Conservation (phyloP, 30 jellyfish, hydroid and myxozoan genomes). For the Chironex yamaguchii region DNA sequence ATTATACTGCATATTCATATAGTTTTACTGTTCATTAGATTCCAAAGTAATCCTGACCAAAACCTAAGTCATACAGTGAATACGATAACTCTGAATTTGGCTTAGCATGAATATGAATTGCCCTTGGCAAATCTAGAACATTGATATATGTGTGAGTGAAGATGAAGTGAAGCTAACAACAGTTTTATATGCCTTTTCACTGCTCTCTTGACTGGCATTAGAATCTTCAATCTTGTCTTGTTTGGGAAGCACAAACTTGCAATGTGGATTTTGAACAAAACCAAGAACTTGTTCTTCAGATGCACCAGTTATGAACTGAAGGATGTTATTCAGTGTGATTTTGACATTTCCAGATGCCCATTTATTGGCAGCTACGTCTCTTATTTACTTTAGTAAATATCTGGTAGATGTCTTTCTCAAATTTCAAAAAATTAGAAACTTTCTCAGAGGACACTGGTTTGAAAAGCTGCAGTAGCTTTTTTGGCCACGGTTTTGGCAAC, state of each 20-base stretch:
- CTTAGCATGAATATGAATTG: not conserved
- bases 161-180: not conserved
- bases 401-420: slow-evolving; percentile 9
- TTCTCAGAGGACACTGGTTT: slow-evolving; percentile 21
- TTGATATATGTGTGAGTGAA: not conserved
- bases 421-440: not conserved
- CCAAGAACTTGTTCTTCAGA: slow-evolving; percentile 50
- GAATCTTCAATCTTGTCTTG: not conserved
- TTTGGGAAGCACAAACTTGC: slow-evolving; percentile 7
- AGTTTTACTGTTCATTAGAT: slow-evolving; percentile 4
- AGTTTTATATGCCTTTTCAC: not conserved
- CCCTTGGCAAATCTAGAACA: slow-evolving; percentile 6
- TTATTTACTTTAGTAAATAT: not conserved
- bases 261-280: not conserved
- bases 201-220: not conserved
- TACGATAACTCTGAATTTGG: not conserved
- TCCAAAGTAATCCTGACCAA: not conserved
- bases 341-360: not conserved
- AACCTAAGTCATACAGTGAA: not conserved
- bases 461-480: slow-evolving; percentile 4
- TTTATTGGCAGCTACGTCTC: slow-evolving; percentile 27
- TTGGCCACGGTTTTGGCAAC: not conserved
- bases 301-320: slow-evolving; percentile 31
- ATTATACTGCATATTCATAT: too few species aligned
- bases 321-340: slow-evolving; percentile 1